Evolutionary conservation across 2,888 invertebrate genomes (phyloP).

Genomic region (Acanthoscelides obtectus): DNA sequence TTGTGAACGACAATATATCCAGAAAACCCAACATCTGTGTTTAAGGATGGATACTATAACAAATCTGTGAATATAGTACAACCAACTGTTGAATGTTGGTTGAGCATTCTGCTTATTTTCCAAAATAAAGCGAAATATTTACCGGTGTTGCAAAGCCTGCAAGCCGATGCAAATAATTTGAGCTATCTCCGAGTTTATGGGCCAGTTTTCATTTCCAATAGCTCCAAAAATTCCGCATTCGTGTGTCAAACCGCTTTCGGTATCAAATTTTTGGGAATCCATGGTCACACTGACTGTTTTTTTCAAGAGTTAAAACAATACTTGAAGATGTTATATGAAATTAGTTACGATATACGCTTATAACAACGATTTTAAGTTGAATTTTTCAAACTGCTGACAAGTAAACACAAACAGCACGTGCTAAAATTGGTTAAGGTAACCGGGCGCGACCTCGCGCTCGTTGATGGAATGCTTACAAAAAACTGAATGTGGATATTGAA

Average conservation of each 20-base stretch:
- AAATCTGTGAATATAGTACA: neutral
- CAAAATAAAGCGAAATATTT: constrained; percentile 14
- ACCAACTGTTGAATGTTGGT: neutral
- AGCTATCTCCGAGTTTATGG: constrained; percentile 63
- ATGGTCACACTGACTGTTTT: neutral
- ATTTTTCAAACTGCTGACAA: neutral
- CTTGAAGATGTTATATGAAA: neutral
- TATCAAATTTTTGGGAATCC: neutral
- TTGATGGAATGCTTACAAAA: too few relatives aligned
- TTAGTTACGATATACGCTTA: neutral
- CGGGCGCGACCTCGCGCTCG: neutral
- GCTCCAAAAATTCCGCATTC: constrained; percentile 96
- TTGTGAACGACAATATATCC: too few relatives aligned
- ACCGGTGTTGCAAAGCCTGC: constrained; percentile 89
- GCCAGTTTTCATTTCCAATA: constrained; percentile 59
- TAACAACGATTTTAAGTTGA: neutral
- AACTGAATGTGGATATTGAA: too few relatives aligned
- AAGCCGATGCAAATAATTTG: constrained; percentile 88
- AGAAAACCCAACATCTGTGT: too few relatives aligned
- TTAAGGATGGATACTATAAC: too few relatives aligned
- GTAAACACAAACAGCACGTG: neutral
- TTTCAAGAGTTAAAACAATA: too few relatives aligned
- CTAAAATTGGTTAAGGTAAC: neutral
- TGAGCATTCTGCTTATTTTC: too few relatives aligned
- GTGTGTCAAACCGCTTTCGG: constrained; percentile 57